phyloP scores from a whole-genome alignment of 1,140 invertebrate species.

The Drosophila littoralis region DNA sequence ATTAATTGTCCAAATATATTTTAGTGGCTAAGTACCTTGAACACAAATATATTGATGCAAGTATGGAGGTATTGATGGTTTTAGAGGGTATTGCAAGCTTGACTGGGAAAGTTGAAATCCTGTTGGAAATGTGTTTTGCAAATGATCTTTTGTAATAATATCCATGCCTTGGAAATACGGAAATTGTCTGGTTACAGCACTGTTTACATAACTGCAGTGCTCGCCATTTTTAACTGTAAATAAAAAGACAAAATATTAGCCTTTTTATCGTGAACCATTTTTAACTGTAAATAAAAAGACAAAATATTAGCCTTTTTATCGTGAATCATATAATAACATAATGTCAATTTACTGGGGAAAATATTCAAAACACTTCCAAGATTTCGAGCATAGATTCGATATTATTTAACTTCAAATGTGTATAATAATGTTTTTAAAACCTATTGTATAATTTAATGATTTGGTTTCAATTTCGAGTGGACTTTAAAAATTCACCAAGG shows the following conservation, averaged over 20 bases:
- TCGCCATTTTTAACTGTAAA: slow-evolving; percentile 30
- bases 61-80: slow-evolving; percentile 32
- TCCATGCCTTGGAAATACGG: slow-evolving; percentile 26
- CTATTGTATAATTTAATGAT: too few relatives aligned
- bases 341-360: too few relatives aligned
- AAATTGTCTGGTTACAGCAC: not conserved
- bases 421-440: too few relatives aligned
- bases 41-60: slow-evolving; percentile 44
- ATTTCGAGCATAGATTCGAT: too few relatives aligned
- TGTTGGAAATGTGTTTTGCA: not conserved
- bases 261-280: not conserved
- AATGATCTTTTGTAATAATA: slow-evolving; percentile 13
- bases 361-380: too few relatives aligned
- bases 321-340: too few relatives aligned
- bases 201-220: slow-evolving; percentile 17
- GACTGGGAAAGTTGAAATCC: not conserved
- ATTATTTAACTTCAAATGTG: too few relatives aligned
- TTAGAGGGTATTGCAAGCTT: slow-evolving; percentile 16
- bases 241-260: not conserved
- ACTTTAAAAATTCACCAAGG: too few relatives aligned
- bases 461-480: too few relatives aligned
- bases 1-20: too few relatives aligned
- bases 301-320: too few relatives aligned
- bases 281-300: slow-evolving; percentile 26
- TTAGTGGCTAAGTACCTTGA: slow-evolving; percentile 34